Evolutionary conservation across 2,888 invertebrate species (phyloP), one percentile per base, ranked within the genome.

Genomic region (Chrysotoxum bicinctum): DNA sequence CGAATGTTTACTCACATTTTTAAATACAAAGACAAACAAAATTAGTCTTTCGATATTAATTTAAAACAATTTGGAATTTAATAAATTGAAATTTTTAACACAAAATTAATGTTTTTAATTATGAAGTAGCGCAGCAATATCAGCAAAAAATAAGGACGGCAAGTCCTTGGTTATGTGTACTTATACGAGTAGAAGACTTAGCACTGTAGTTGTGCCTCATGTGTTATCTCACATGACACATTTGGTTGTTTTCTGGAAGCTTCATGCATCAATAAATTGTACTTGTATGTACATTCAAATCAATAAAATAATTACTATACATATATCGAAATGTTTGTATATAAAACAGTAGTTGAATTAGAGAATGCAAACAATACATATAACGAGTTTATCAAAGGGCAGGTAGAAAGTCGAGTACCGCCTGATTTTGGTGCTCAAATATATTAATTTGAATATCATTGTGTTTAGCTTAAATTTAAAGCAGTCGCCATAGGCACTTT

Each of bases 371-470:
- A 26, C 26, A 72, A 68, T 64, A 69, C n/a, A n/a, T n/a, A 74
- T 68, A 73, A 58, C 19, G 75, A 60, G 66, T 48, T 72, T 40
- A 54, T 64, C 52, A 40, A 35, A 50, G 19, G 52, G 32, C 58
- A 40, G 45, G 19, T 30, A 32, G 10, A 43, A 54, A 66, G 75
- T 54, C 48, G 66, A 26, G 16, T 21, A 21, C 50, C n/a, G 50
- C 35, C 23, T 32, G 23, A 1, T 16, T 14, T 45, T 54, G 43
- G 54, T 30, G 37, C 21, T 21, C 64, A 73, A 58, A 26, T 54
- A 37, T 23, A 32, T 56, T 54, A 70, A 83, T 83, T 54, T 74
- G 68, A 68, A 73, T 74, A 73, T 62, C 48, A 69, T 62, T 77
- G 48, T 68, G 12, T 2, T 73, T 48, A 69, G 82, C 62, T 72